Percentiles rank a stretch among this genome's conserved stretches.
Conservation (phyloP, 2,888 invertebrate species). For the Xestia c-nigrum region DNA sequence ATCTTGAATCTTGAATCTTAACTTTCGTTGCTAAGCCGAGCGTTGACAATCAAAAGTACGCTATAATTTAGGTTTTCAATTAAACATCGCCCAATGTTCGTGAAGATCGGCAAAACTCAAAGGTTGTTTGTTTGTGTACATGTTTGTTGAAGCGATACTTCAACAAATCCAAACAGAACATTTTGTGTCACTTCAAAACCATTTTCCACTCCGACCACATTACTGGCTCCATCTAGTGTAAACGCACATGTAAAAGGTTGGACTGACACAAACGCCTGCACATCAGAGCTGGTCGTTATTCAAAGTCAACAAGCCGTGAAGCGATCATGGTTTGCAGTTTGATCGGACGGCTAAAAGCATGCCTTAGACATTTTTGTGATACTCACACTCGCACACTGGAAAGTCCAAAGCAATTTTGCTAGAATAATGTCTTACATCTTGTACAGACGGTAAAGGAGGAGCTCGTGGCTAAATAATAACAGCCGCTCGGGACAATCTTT, state of each 20-base stretch:
- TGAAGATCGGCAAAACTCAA: background rate
- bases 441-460: too few relatives aligned
- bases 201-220: constrained; percentile 34
- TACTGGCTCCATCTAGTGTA: constrained; percentile 41
- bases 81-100: background rate
- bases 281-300: constrained; percentile 62
- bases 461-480: too few relatives aligned
- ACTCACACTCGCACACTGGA: constrained; percentile 1
- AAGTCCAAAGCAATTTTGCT: constrained; percentile 12
- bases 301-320: constrained; percentile 70
- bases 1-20: too few relatives aligned
- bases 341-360: constrained; percentile 61
- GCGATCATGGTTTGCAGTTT: constrained; percentile 61
- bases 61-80: background rate
- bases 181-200: constrained; percentile 15
- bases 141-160: background rate
- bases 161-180: background rate
- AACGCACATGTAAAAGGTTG: constrained; percentile 46
- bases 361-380: constrained; percentile 32
- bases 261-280: constrained; percentile 45
- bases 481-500: too few relatives aligned
- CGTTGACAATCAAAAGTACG: background rate
- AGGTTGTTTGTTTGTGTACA: background rate
- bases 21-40: background rate
- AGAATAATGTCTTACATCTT: background rate